These are phyloP conservation scores for Saccostrea cuccullata DNA, from an alignment of 1,140 invertebrate genomes.

Conservation along the genomic window DNA sequence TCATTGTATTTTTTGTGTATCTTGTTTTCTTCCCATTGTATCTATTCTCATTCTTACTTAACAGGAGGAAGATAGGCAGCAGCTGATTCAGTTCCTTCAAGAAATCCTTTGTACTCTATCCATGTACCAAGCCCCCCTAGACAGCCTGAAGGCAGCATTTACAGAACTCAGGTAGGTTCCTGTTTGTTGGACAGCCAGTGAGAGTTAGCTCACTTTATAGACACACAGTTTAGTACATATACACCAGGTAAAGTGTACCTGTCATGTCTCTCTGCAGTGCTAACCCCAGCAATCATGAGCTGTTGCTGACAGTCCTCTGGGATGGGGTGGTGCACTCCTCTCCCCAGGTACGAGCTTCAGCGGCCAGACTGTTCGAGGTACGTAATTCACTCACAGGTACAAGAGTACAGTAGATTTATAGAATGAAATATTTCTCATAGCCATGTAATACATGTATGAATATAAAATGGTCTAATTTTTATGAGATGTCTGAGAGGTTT, in stretches of 20 bases:
- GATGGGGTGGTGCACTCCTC: conserved; percentile 85
- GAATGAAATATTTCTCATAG: neutral
- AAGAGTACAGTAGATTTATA: neutral
- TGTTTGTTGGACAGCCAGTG: no score
- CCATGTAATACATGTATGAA: neutral
- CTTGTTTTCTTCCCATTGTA: neutral
- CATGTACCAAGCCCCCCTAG: conserved; percentile 80
- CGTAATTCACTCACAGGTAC: neutral
- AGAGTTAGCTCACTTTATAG: no score
- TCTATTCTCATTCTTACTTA: conserved; percentile 21
- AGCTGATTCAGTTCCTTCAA: conserved; percentile 80
- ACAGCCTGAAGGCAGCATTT: conserved; percentile 80
- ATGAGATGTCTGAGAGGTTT: neutral
- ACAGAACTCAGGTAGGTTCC: conserved; percentile 36
- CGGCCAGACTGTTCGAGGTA: conserved; percentile 83
- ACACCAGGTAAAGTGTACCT: no score
- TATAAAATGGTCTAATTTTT: neutral
- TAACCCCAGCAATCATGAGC: conserved; percentile 80
- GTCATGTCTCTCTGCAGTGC: conserved; percentile 56
- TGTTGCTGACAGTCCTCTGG: conserved; percentile 84
- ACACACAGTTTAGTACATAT: no score
- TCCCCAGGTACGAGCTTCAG: conserved; percentile 81
- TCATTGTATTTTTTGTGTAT: neutral
- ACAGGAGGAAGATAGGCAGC: conserved; percentile 78
- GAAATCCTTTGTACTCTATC: conserved; percentile 81